Conservation (phyloP, 2,113 vertebrate species). For the Oophaga pumilio region DNA sequence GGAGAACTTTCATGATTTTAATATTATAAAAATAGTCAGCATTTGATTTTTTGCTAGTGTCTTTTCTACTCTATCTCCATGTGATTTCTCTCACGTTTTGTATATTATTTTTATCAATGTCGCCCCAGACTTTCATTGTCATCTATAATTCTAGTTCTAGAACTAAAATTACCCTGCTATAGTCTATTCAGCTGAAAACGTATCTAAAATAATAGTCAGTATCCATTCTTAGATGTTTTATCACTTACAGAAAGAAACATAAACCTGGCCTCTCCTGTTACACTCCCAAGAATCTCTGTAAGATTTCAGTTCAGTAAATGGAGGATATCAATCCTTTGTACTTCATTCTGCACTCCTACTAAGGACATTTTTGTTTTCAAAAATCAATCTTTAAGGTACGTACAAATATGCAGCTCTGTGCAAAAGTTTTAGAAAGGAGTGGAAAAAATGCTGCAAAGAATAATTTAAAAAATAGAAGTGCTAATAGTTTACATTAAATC, state of each 20-base stretch:
- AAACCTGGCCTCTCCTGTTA: not conserved
- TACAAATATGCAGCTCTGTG: too few relatives aligned
- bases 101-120: not conserved
- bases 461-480: too few relatives aligned
- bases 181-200: constrained; percentile 12
- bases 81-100: not conserved
- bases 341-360: not conserved
- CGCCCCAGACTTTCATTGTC: not conserved
- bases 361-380: not conserved
- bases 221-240: constrained; percentile 17
- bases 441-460: too few relatives aligned
- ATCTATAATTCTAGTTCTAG: not conserved
- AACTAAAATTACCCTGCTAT: not conserved
- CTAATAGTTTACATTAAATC: too few relatives aligned
- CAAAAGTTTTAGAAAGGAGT: too few relatives aligned
- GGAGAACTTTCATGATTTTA: too few relatives aligned
- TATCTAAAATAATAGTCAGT: constrained; percentile 1
- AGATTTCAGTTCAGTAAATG: not conserved
- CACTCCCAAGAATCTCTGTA: not conserved
- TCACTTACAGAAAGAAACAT: not conserved
- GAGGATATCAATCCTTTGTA: not conserved
- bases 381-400: not conserved
- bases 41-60: not conserved
- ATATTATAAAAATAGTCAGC: not conserved
- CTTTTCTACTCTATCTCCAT: not conserved